Percentiles rank a stretch among this genome's conserved stretches.
Evolutionary conservation across 1,140 invertebrate species (phyloP).

Genomic region (Neodiprion pinetum): DNA sequence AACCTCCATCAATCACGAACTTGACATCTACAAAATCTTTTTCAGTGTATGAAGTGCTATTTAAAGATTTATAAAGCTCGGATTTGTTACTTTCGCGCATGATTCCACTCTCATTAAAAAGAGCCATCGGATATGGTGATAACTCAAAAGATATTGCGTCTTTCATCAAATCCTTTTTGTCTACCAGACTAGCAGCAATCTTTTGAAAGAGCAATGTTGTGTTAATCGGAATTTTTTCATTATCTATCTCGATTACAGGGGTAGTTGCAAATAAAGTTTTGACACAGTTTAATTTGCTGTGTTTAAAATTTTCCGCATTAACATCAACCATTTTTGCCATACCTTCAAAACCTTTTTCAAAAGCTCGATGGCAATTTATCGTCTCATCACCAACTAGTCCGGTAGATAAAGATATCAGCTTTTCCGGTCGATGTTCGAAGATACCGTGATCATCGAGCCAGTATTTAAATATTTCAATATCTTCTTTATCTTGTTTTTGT

Average conservation of each 20-base stretch:
- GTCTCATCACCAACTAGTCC: slow-evolving; percentile 47
- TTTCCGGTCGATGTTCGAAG: slow-evolving; percentile 36
- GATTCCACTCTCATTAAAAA: too few relatives aligned
- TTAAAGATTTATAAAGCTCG: too few relatives aligned
- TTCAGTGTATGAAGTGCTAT: too few relatives aligned
- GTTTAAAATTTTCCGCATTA: slow-evolving; percentile 23
- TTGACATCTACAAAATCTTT: too few relatives aligned
- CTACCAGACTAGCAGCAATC: neutral
- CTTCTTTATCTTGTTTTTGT: slow-evolving; percentile 47
- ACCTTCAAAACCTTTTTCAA: slow-evolving; percentile 43
- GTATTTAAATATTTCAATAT: slow-evolving; percentile 42
- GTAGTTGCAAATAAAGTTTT: neutral
- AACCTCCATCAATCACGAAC: too few relatives aligned
- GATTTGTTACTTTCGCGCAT: too few relatives aligned
- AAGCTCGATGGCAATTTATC: slow-evolving; percentile 52
- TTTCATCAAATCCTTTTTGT: too few relatives aligned
- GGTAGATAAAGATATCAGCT: slow-evolving; percentile 47
- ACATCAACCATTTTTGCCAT: slow-evolving; percentile 26
- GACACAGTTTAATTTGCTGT: slow-evolving; percentile 18
- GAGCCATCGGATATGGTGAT: too few relatives aligned
- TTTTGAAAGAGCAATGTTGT: neutral
- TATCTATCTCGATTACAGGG: too few relatives aligned
- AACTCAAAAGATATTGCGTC: too few relatives aligned
- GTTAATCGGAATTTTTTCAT: too few relatives aligned
- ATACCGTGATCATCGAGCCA: slow-evolving; percentile 51